These are phyloP conservation scores for Pionites leucogaster DNA, from an alignment of 2,113 vertebrate genomes.

Conservation along the genomic window DNA sequence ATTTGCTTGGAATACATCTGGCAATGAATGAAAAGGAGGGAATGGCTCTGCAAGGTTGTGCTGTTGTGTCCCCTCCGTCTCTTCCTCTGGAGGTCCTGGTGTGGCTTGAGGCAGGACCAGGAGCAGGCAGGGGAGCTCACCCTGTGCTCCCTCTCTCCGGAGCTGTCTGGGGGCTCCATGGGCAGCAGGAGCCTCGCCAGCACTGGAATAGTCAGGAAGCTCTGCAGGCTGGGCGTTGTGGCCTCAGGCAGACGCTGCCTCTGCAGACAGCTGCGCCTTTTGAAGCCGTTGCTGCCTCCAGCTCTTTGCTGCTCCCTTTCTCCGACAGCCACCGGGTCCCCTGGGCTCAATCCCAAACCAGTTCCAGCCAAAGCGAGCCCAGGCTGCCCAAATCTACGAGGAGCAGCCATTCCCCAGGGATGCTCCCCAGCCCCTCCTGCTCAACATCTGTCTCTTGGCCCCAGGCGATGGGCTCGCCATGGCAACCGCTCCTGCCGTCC, in stretches of 20 bases:
- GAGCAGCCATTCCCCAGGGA: background rate
- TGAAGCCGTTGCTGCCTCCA: background rate
- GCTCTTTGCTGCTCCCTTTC: background rate
- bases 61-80: accelerated
- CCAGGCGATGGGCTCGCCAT: background rate
- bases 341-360: accelerated
- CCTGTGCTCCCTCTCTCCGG: background rate
- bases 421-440: accelerated
- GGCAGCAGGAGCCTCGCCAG: background rate
- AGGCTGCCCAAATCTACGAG: accelerated
- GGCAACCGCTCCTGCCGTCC: background rate
- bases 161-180: accelerated
- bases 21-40: accelerated
- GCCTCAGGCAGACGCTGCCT: background rate
- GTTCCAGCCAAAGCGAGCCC: accelerated
- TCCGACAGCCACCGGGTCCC: accelerated
- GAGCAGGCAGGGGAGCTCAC: background rate
- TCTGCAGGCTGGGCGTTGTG: background rate
- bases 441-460: background rate
- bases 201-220: background rate
- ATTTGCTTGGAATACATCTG: background rate
- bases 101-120: background rate
- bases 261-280: background rate
- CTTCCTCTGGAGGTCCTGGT: background rate
- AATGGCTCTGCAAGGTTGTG: accelerated